Conservation (phyloP, 1,140 invertebrate species). For the Homarus americanus region DNA sequence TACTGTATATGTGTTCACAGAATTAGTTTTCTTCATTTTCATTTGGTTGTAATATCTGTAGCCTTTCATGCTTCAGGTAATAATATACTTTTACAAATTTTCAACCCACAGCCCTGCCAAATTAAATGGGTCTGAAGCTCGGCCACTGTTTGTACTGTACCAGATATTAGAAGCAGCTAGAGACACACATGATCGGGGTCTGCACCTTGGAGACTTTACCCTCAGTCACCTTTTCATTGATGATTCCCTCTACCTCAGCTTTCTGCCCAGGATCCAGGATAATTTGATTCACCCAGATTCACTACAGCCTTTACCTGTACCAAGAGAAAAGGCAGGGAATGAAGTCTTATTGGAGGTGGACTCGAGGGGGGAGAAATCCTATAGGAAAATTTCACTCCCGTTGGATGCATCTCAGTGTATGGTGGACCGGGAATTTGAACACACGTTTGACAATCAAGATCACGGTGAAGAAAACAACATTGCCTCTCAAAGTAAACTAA, state of each 20-base stretch:
- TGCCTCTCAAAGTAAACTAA: neutral
- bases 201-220: slow-evolving; percentile 58
- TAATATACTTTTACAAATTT: too few species aligned
- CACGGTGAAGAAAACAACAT: neutral
- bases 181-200: slow-evolving; percentile 60
- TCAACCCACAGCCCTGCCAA: slow-evolving; percentile 49
- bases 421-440: slow-evolving; percentile 2
- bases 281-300: slow-evolving; percentile 48
- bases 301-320: neutral
- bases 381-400: neutral
- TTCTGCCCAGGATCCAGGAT: slow-evolving; percentile 54
- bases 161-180: slow-evolving; percentile 58
- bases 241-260: slow-evolving; percentile 62
- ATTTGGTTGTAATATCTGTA: too few species aligned
- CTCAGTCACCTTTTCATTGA: slow-evolving; percentile 57
- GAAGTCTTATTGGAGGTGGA: slow-evolving; percentile 2
- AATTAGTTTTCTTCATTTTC: too few species aligned
- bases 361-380: neutral
- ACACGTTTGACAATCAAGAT: neutral
- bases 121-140: slow-evolving; percentile 44
- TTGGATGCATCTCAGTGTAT: neutral
- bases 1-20: too few species aligned
- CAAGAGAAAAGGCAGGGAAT: neutral
- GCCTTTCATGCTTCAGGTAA: too few species aligned
- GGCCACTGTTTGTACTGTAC: slow-evolving; percentile 53